Evolutionary conservation across 2,888 invertebrate genomes (phyloP).

Genomic region (Drosophila affinis): DNA sequence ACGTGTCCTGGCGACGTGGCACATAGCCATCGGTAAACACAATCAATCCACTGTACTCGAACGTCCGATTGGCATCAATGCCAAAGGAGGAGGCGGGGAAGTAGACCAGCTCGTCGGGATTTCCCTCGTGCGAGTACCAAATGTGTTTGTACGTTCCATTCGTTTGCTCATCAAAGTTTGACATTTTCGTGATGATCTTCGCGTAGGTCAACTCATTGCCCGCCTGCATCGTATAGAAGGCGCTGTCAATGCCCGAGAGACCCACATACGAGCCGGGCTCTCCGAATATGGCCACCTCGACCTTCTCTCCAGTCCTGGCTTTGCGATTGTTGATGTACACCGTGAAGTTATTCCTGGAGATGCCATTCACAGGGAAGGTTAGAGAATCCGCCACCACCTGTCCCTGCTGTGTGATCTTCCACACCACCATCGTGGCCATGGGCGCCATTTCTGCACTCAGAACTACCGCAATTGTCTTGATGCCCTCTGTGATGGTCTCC

Average conservation of each 20-base stretch:
- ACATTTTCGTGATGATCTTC: conserved; percentile 94
- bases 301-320: conserved; percentile 95
- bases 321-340: conserved; percentile 95
- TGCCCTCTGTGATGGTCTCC: conserved; percentile 90
- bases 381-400: conserved; percentile 95
- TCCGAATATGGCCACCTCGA: conserved; percentile 96
- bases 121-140: conserved; percentile 92
- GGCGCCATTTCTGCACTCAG: conserved; percentile 96
- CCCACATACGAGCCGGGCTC: conserved; percentile 98
- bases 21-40: conserved; percentile 95
- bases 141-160: conserved; percentile 93
- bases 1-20: conserved; percentile 87
- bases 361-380: conserved; percentile 98
- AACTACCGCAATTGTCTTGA: conserved; percentile 92
- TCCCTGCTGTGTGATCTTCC: conserved; percentile 92
- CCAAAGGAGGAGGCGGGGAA: conserved; percentile 96
- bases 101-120: conserved; percentile 92
- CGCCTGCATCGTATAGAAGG: conserved; percentile 96
- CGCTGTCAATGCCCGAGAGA: conserved; percentile 94
- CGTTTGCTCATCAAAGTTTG: conserved; percentile 92
- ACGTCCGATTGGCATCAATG: conserved; percentile 96
- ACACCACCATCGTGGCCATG: conserved; percentile 94
- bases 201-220: conserved; percentile 95
- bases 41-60: conserved; percentile 94
- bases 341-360: conserved; percentile 95